Conservation (phyloP, 2,888 invertebrate species). For the Acanthosepion lycidas region DNA sequence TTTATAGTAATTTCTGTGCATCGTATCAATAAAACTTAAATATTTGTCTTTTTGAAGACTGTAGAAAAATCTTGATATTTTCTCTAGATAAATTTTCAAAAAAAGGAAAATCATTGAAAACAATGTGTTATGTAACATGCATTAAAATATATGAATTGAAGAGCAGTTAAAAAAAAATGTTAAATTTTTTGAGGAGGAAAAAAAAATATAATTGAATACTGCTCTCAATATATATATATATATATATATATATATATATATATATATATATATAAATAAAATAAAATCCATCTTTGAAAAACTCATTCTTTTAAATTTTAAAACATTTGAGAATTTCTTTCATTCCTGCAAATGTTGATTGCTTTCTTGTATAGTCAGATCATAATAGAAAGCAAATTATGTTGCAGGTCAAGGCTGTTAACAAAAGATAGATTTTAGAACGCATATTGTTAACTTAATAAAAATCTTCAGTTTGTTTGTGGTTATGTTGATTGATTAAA, state of each 20-base stretch:
- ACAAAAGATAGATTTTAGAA: not conserved
- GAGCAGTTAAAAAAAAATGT: not conserved
- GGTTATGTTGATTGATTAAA: not conserved
- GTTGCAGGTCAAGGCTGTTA: not conserved
- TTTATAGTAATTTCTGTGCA: not conserved
- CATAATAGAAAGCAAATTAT: not conserved
- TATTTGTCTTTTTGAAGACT: not conserved
- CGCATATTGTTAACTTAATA: not conserved
- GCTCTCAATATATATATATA: not conserved
- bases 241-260: not conserved
- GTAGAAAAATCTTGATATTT: not conserved
- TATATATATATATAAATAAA: not conserved
- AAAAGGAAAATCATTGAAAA: not conserved
- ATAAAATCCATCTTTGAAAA: too few species aligned
- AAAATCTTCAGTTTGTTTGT: not conserved
- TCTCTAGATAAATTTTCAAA: not conserved
- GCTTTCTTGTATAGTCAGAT: not conserved
- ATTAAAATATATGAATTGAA: not conserved
- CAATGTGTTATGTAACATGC: not conserved
- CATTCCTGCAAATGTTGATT: not conserved
- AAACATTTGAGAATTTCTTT: not conserved
- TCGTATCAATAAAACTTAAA: not conserved
- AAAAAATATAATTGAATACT: not conserved
- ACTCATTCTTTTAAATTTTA: not conserved
- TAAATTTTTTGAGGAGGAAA: too few species aligned